Conservation (phyloP, 2,113 vertebrate genomes). For the Myiozetetes cayanensis region DNA sequence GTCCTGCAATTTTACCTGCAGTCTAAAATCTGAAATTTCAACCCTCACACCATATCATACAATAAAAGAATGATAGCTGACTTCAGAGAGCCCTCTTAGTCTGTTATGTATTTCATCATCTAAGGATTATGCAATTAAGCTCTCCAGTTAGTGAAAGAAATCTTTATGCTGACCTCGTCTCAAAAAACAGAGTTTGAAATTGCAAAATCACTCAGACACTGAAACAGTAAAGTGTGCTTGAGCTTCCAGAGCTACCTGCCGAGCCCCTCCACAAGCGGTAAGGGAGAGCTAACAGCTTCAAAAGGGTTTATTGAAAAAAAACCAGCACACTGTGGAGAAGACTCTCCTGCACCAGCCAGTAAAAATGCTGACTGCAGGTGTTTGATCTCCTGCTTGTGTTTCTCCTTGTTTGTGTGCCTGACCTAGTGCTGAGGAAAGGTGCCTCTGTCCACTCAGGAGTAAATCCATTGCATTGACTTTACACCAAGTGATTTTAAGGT, state of each 20-base stretch:
- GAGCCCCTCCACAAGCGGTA: background rate
- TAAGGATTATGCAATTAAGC: slow-evolving; percentile 19
- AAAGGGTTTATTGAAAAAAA: background rate
- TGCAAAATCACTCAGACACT: background rate
- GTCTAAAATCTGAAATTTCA: background rate
- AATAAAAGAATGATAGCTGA: background rate
- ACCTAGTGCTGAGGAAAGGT: background rate
- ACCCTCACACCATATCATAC: background rate
- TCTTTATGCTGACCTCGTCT: background rate
- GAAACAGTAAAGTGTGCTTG: background rate
- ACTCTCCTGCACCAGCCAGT: background rate
- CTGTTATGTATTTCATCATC: background rate
- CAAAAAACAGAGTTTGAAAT: slow-evolving; percentile 1
- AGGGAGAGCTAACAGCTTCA: background rate
- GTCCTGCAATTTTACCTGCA: background rate
- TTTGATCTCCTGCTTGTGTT: background rate
- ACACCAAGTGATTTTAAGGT: background rate
- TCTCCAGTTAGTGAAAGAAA: background rate
- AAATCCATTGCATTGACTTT: background rate
- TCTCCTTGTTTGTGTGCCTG: background rate
- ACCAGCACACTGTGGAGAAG: background rate
- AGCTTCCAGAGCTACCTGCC: background rate
- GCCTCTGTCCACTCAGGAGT: background rate
- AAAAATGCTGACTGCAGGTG: background rate
- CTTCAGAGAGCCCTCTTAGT: background rate